A percentile compares a stretch with the other conserved stretches of the same genome.
Conservation (phyloP, 1,140 invertebrate genomes). For the Centruroides sculpturatus region DNA sequence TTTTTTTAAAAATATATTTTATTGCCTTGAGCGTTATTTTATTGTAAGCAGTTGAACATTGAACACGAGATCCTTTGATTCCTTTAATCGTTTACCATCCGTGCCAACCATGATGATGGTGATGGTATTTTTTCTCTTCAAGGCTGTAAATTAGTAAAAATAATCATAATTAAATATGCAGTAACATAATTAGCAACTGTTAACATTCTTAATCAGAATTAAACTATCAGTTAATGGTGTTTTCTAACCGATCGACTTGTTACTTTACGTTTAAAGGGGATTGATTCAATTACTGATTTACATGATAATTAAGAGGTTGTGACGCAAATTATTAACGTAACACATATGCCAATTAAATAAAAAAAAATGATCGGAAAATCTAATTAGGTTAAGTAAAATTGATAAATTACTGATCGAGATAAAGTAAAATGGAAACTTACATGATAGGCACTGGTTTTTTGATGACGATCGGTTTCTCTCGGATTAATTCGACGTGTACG, state of each 20-base stretch:
- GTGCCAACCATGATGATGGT: conserved; percentile 6
- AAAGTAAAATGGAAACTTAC: conserved; percentile 4
- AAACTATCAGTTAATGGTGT: too few relatives aligned
- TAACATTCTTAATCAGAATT: too few relatives aligned
- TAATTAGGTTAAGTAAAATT: not conserved
- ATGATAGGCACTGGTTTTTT: conserved; percentile 14
- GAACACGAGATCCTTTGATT: not conserved
- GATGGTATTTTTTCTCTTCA: conserved; percentile 7
- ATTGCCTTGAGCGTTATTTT: too few relatives aligned
- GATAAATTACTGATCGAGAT: not conserved
- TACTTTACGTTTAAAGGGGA: too few relatives aligned
- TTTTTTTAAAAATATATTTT: too few relatives aligned
- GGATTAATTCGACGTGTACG: conserved; percentile 13
- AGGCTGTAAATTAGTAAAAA: conserved; percentile 1
- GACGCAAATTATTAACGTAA: too few relatives aligned
- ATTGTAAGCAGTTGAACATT: too few relatives aligned
- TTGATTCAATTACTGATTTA: too few relatives aligned
- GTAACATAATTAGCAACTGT: too few relatives aligned
- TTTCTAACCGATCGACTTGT: too few relatives aligned
- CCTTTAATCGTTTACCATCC: conserved; percentile 3
- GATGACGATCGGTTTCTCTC: conserved; percentile 13
- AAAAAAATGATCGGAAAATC: not conserved
- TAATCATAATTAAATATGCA: not conserved
- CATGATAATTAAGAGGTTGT: too few relatives aligned
- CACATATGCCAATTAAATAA: not conserved